These are phyloP conservation scores for Orycteropus afer DNA, from an alignment of 2,113 vertebrate genomes.

Conservation along the genomic window DNA sequence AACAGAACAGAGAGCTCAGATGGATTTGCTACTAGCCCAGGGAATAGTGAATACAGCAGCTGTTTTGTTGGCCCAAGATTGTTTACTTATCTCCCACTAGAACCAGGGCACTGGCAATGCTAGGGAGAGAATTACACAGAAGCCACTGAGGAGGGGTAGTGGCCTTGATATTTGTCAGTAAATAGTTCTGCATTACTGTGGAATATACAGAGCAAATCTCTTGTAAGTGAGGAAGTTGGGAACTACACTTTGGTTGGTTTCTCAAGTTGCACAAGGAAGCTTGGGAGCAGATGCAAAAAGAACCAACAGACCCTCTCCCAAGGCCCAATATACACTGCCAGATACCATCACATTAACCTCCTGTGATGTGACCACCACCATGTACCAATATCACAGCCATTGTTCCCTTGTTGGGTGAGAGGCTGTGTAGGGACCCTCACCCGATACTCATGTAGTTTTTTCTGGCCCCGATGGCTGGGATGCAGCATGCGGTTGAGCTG, in stretches of 20 bases:
- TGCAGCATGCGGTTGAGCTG: constrained; percentile 81
- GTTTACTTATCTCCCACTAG: constrained; percentile 25
- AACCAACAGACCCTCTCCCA: constrained; percentile 17
- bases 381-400: fast-evolving
- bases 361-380: not conserved
- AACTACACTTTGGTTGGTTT: not conserved
- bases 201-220: constrained; percentile 8
- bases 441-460: constrained; percentile 44
- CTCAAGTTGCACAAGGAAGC: not conserved
- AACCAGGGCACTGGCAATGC: not conserved
- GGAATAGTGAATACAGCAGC: constrained; percentile 6
- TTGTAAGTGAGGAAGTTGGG: not conserved
- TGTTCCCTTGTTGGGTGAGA: not conserved
- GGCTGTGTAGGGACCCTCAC: constrained; percentile 59
- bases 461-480: not conserved
- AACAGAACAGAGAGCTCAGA: not conserved
- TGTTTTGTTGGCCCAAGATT: constrained; percentile 41
- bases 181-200: not conserved
- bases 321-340: not conserved
- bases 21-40: not conserved
- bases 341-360: not conserved
- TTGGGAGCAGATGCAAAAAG: not conserved
- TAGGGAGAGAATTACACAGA: constrained; percentile 13
- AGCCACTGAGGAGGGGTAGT: not conserved
- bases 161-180: constrained; percentile 40